Evolutionary conservation across 2,797 vertebrate species (phyloP), one percentile per base, ranked within the genome.

Genomic region (Lagodon rhomboides): DNA sequence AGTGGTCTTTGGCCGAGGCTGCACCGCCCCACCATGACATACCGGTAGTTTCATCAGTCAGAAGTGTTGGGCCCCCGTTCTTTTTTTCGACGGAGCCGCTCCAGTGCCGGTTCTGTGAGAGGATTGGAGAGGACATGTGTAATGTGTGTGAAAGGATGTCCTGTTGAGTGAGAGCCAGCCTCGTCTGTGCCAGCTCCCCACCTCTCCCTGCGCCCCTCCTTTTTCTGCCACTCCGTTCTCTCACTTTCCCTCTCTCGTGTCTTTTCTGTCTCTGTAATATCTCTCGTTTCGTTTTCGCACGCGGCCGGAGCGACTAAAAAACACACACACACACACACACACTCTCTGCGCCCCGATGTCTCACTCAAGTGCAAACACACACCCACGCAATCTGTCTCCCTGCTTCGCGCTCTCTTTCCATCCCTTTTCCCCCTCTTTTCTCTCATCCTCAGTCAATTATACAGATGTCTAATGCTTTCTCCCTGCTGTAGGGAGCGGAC

Each of bases 401-500:
- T 56, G 34, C 54, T 69, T 63, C 49, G 73, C 58, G 65, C 62
- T 51, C 68, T 50, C 54, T 65, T 79, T 79, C 82, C 69, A 71
- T 75, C 75, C 62, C 30, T 66, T 73, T 65, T 38, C 23, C 72
- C 49, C 67, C 60, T 75, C 67, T 79, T 89, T 81, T 84, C 84
- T 87, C 89, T 87, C 87, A 91, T 94, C 92, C 88, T 94, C 89
- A 93, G 90, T 95, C 94, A 93, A 94, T 94, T 89, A 89, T 91
- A 92, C 94, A 95, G 94, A 94, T 94, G 94, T 95, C 91, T 94
- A 92, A 94, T 91, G 87, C 85, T 81, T 91, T 93, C 90, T 88
- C 81, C 82, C 75, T 84, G 89, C 92, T 81, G 86, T 77, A 87
- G 87, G 87, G 87, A 94, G 89, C 51, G 77, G 80, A 93, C 91